Conservation (phyloP, 2,888 invertebrate species). For the Oscheius sp. region DNA sequence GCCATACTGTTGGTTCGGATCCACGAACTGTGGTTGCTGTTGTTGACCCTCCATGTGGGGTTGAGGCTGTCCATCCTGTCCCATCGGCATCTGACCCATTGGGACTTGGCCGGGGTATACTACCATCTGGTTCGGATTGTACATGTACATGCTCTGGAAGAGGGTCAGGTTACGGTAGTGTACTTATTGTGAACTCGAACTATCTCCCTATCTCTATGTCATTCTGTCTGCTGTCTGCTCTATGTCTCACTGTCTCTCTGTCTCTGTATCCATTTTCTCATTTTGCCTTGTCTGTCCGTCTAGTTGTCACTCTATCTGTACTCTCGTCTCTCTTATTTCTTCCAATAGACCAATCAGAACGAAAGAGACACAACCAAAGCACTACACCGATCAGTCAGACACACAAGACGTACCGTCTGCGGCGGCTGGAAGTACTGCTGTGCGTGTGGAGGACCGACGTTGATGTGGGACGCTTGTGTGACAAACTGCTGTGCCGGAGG, state of each 20-base stretch:
- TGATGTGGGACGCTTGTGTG: neutral
- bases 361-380: neutral
- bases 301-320: too few species aligned
- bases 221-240: too few species aligned
- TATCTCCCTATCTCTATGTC: too few species aligned
- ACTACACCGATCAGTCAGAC: neutral
- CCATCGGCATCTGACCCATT: constrained; percentile 13
- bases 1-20: constrained; percentile 23
- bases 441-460: constrained; percentile 1
- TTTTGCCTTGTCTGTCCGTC: too few species aligned
- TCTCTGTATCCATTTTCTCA: too few species aligned
- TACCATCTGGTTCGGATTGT: constrained; percentile 2
- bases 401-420: constrained; percentile 17
- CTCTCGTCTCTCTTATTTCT: too few species aligned
- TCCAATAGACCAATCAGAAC: neutral
- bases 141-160: constrained; percentile 34
- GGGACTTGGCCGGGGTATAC: neutral
- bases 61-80: constrained; percentile 2
- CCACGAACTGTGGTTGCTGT: constrained; percentile 4
- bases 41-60: constrained; percentile 30
- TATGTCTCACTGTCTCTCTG: too few species aligned
- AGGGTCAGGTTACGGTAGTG: neutral
- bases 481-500: constrained; percentile 28
- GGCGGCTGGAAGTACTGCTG: constrained; percentile 4
- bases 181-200: neutral